Percentiles rank a stretch among this genome's conserved stretches.
Conservation (phyloP, 1,140 invertebrate genomes). For the Cylas formicarius region DNA sequence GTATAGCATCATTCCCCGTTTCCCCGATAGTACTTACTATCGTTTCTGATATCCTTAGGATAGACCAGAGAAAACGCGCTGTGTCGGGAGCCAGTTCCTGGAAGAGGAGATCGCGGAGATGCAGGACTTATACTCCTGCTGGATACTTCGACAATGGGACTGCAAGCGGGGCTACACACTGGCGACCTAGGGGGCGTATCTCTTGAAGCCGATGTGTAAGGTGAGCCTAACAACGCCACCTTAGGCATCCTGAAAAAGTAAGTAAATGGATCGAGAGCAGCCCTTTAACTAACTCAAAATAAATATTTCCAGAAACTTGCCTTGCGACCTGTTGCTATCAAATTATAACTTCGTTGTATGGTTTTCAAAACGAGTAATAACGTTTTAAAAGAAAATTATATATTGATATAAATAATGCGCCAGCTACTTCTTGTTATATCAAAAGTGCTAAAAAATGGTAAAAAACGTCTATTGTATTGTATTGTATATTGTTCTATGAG, state of each 20-base stretch:
- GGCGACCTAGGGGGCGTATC: conserved; percentile 30
- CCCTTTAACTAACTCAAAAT: conserved; percentile 6
- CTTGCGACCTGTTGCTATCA: no score
- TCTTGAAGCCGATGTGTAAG: conserved; percentile 14
- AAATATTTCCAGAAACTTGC: no score
- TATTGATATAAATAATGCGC: no score
- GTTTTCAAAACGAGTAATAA: no score
- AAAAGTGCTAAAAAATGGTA: no score
- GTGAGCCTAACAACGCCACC: conserved; percentile 30
- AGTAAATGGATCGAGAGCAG: conserved; percentile 9
- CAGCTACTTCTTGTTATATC: no score
- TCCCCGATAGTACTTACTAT: no score
- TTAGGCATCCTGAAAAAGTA: conserved; percentile 39
- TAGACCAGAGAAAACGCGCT: conserved; percentile 42
- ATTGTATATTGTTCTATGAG: no score
- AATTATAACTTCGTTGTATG: no score
- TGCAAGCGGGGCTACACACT: conserved; percentile 31
- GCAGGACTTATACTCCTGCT: conserved; percentile 38
- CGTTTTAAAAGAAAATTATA: no score
- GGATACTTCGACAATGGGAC: conserved; percentile 27
- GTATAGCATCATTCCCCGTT: no score
- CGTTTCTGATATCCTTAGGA: conserved; percentile 30
- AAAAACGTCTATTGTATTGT: no score
- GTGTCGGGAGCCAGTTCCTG: conserved; percentile 28
- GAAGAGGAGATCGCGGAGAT: conserved; percentile 32